Evolutionary conservation across 2,888 invertebrate genomes (phyloP).

Genomic region (Barypeithes pellucidus): DNA sequence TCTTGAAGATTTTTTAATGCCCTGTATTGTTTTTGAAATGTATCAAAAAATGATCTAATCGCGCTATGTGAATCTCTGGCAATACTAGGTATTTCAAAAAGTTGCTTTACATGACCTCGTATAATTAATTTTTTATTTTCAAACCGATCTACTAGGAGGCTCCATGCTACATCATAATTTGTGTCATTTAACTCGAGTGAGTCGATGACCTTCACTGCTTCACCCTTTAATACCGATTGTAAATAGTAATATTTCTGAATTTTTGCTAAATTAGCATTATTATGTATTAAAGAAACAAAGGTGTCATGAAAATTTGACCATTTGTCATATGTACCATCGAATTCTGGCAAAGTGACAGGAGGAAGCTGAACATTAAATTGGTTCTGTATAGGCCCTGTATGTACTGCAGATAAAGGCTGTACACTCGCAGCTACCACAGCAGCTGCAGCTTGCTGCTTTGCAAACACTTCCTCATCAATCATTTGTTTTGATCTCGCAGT

Average conservation of each 20-base stretch:
- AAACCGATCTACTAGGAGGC: constrained; percentile 19
- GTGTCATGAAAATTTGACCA: constrained; percentile 29
- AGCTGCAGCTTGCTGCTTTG: neutral
- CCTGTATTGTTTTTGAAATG: constrained; percentile 17
- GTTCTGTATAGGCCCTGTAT: neutral
- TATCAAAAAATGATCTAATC: constrained; percentile 21
- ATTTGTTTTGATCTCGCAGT: constrained; percentile 16
- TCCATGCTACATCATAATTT: constrained; percentile 32
- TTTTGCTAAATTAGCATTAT: constrained; percentile 16
- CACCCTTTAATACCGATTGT: constrained; percentile 24
- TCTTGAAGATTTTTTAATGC: constrained; percentile 23
- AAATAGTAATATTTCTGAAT: constrained; percentile 39
- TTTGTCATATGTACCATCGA: constrained; percentile 16
- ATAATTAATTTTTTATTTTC: constrained; percentile 30
- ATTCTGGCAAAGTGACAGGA: constrained; percentile 21
- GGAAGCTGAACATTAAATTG: constrained; percentile 22
- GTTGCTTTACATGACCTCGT: constrained; percentile 18
- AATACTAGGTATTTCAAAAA: constrained; percentile 18
- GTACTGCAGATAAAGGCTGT: neutral
- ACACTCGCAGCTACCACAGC: neutral
- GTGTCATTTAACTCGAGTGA: constrained; percentile 19
- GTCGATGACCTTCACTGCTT: constrained; percentile 26
- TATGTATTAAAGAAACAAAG: constrained; percentile 19
- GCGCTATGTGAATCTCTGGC: constrained; percentile 6
- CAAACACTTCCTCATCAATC: constrained; percentile 8